Percentiles rank a stretch among this genome's conserved stretches.
Conservation (phyloP, 2,797 vertebrate genomes). For the Coendou prehensilis region DNA sequence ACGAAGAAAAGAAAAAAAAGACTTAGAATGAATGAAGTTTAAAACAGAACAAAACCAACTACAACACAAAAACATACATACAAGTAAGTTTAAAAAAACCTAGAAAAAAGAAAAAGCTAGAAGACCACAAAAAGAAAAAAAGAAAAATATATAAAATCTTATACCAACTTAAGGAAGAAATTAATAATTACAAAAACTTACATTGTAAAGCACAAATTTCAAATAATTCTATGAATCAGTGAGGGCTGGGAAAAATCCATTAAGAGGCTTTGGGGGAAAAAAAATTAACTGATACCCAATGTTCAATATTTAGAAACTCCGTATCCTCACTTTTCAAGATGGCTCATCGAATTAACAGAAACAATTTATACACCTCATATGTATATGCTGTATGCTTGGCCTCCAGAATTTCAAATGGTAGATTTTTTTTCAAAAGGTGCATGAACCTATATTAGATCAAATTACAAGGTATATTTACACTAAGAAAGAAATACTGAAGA, state of each 20-base stretch:
- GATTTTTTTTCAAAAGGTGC: conserved; percentile 19
- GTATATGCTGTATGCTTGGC: conserved; percentile 54
- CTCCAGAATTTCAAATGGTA: conserved; percentile 72
- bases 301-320: conserved; percentile 57
- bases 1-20: conserved; percentile 56
- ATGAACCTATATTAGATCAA: conserved; percentile 64
- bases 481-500: conserved; percentile 71
- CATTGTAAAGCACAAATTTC: not conserved
- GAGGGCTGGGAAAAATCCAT: conserved; percentile 3
- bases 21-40: conserved; percentile 50
- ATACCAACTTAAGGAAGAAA: conserved; percentile 67
- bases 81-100: conserved; percentile 18
- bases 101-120: conserved; percentile 29
- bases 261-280: conserved; percentile 66
- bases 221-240: conserved; percentile 49
- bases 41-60: conserved; percentile 39
- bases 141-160: conserved; percentile 47
- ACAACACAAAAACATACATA: conserved; percentile 45
- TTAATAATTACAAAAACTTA: conserved; percentile 56
- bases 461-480: conserved; percentile 66
- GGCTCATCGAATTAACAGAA: conserved; percentile 50
- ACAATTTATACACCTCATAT: conserved; percentile 40
- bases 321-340: conserved; percentile 63
- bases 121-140: conserved; percentile 48
- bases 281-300: conserved; percentile 61